Evolutionary conservation across 2,797 vertebrate genomes (phyloP), one percentile per base, ranked within the genome.

Genomic region (Clarias fuscus): DNA sequence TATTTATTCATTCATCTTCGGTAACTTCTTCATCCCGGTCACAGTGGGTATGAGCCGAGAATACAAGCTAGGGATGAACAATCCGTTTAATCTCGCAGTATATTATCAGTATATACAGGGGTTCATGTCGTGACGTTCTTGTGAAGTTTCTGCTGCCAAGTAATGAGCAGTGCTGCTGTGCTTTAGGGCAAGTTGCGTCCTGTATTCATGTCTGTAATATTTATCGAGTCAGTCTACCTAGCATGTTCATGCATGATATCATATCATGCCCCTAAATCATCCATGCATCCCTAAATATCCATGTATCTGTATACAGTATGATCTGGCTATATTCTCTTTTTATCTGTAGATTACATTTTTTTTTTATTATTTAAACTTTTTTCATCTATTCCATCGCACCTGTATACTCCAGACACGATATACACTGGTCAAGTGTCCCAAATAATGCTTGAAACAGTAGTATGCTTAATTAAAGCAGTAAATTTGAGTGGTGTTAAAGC

Each of bases 381-480:
- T 43, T 72, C 43, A 40, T 4, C 10, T 40, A 10, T 62, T 48
- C 14, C 24, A 40, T 53, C n/a, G 18, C 43, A 59, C 17, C 43
- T 27, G 20, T 20, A 40, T 83, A 59, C 33, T 17, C 72, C 20
- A 48, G 61, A 82, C 24, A 67, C 80, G 77, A 71, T 71, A 48
- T 48, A 73, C 40, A 58, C 67, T 65, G 58, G 43, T 79, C 82
- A 79, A 65, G 82, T 72, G 59, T 80, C 61, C 33, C 22, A 79
- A 87, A 84, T 84, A 84, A 87, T 81, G 53, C 86, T 82, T 75
- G 83, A 78, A 80, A 80, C 68, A 43, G 30, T 84, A 37, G 83
- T 81, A 56, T 73, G 68, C 48, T 84, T 87, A 84, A 87, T 87
- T 84, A 87, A 87, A 67, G 70, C 77, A 27, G 77, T 84, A 87